Evolutionary conservation across 2,888 invertebrate species (phyloP), one percentile per base, ranked within the genome.

Genomic region (Macrophya alboannulata): DNA sequence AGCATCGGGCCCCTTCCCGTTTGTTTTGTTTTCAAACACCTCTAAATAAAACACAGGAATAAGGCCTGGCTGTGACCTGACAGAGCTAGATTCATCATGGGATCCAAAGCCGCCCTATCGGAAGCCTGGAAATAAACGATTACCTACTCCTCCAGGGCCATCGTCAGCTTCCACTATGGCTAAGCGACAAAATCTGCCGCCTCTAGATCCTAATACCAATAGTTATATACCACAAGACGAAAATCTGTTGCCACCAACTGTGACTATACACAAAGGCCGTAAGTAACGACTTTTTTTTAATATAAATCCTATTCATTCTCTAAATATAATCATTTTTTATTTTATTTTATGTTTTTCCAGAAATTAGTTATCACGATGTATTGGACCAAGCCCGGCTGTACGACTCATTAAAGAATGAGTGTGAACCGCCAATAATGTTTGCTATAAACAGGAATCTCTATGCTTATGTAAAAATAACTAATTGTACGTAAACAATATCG

Each of bases 51-150:
- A 93, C 91, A 93, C 92, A 93, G 93, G 93, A 93, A 97, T 98
- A 91, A 95, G 97, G 86, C 98, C 98, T 59, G 97, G 98, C 87
- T 97, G 97, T 91, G 98, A 98, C 94, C 94, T 98, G 90, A 97
- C 97, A 86, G 97, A 97, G 93, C 95, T 97, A 88, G 97, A 97
- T 92, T 96, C 95, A 90, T 95, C 95, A 91, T 95, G 95, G 95
- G 94, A 94, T 89, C 90, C 94, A 87, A 94, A 94, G 87, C 94
- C 94, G 87, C 90, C 92, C 6, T 90, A 90, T 88, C 91, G 93
- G 62, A 93, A 94, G 82, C 88, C 91, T 5, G 91, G 91, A 48
- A 91, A 85, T 62, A 94, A 94, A 87, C 89, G 94, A 86, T 91
- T 93, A 76, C 88, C 91, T 79, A 92, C 92, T 45, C 91, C 92